phyloP scores from a whole-genome alignment of 2,113 vertebrate species.

The Antidorcas marsupialis region DNA sequence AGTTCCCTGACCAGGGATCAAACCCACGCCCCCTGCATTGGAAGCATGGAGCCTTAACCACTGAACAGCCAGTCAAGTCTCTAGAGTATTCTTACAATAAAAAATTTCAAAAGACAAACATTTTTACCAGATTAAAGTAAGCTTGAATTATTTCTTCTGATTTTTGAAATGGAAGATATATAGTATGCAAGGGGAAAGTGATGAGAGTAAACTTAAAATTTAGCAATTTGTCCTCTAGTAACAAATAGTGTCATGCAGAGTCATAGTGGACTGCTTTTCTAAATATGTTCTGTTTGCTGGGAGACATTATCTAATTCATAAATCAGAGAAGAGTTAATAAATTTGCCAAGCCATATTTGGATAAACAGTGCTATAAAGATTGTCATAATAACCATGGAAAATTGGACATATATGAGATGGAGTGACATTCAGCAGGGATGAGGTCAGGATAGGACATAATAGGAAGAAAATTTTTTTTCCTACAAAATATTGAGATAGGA shows the following conservation, averaged over 20 bases:
- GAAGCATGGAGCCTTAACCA: neutral
- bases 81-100: slow-evolving; percentile 24
- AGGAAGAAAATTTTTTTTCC: neutral
- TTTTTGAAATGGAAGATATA: neutral
- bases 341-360: neutral
- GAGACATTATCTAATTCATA: neutral
- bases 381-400: neutral
- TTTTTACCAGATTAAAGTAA: slow-evolving; percentile 4
- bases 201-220: slow-evolving; percentile 30
- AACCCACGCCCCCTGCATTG: neutral
- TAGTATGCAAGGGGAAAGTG: neutral
- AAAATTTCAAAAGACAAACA: slow-evolving; percentile 5
- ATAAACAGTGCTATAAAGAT: neutral
- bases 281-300: neutral
- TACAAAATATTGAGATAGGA: neutral
- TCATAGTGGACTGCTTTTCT: neutral
- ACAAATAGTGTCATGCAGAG: neutral
- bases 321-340: slow-evolving; percentile 4
- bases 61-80: neutral
- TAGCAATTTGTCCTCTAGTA: neutral
- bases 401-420: neutral
- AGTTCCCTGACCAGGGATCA: neutral
- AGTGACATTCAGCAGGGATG: neutral
- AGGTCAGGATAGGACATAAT: neutral
- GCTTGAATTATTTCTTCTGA: neutral